A percentile compares a stretch with the other conserved stretches of the same genome.
These are phyloP conservation scores for Rhinopithecus roxellana DNA, from an alignment of 2,113 vertebrate species.

Conservation along the genomic window DNA sequence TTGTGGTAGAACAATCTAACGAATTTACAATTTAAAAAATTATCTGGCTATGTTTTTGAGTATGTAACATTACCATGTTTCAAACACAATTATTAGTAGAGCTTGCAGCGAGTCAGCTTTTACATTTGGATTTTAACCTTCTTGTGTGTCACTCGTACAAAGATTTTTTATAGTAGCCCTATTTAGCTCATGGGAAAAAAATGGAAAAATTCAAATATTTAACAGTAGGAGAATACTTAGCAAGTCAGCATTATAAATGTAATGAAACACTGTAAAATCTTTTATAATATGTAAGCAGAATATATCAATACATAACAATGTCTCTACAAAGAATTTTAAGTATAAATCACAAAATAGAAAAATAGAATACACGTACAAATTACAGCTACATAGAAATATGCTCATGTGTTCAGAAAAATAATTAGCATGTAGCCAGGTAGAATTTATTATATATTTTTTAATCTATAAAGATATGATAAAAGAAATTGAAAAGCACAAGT, in stretches of 20 bases:
- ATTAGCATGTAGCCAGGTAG: background rate
- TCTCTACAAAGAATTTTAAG: background rate
- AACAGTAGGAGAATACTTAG: conserved; percentile 36
- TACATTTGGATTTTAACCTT: conserved; percentile 30
- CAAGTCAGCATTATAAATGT: background rate
- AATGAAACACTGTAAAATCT: background rate
- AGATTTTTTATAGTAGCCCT: background rate
- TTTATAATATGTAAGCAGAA: conserved; percentile 13
- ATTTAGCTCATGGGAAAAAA: conserved; percentile 1
- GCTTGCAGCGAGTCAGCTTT: background rate
- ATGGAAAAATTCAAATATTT: conserved; percentile 40
- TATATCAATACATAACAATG: background rate
- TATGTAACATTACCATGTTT: background rate
- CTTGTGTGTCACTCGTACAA: background rate
- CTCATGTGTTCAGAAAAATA: background rate
- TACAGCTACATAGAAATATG: background rate
- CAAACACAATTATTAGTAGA: background rate
- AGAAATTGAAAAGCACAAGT: background rate
- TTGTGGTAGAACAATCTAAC: background rate
- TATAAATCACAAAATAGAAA: background rate
- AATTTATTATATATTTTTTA: background rate
- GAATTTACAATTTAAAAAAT: background rate
- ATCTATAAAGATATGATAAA: background rate
- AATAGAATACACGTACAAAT: background rate
- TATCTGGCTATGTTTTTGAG: background rate